phyloP scores from a whole-genome alignment of 2,113 vertebrate species.

The Dicrurus megarhynchus region DNA sequence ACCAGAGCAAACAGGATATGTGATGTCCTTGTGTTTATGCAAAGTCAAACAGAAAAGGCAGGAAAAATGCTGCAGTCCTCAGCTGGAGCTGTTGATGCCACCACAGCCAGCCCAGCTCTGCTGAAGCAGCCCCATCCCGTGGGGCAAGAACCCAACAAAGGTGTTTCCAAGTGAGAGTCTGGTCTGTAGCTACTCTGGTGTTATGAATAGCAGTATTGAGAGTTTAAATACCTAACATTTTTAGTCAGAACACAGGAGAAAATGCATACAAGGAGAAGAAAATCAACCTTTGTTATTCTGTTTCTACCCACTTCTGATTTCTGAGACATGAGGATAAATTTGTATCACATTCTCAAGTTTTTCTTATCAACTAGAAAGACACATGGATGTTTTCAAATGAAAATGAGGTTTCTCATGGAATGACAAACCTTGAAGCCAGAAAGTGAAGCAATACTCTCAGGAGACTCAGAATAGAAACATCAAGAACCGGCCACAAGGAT shows the following conservation, averaged over 20 bases:
- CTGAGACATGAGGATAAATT: background rate
- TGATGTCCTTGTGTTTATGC: constrained; percentile 22
- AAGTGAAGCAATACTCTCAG: background rate
- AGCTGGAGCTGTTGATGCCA: background rate
- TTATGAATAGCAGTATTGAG: background rate
- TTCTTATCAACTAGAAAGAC: background rate
- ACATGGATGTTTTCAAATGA: background rate
- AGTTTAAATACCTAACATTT: background rate
- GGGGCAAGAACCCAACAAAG: background rate
- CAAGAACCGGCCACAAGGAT: background rate
- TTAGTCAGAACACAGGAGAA: background rate
- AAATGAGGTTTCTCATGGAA: background rate
- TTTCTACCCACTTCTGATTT: background rate
- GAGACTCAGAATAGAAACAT: background rate
- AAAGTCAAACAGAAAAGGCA: constrained; percentile 49
- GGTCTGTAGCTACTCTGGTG: background rate
- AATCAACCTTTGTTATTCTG: background rate
- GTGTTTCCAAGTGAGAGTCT: background rate
- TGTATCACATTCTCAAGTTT: background rate
- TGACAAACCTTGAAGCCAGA: background rate
- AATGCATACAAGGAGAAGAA: background rate
- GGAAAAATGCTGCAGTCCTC: background rate
- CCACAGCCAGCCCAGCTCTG: background rate
- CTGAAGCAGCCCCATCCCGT: background rate
- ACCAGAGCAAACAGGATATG: constrained; percentile 46